These are phyloP conservation scores for Chrysolina oricalcia DNA, from an alignment of 2,888 invertebrate genomes.

Conservation along the genomic window DNA sequence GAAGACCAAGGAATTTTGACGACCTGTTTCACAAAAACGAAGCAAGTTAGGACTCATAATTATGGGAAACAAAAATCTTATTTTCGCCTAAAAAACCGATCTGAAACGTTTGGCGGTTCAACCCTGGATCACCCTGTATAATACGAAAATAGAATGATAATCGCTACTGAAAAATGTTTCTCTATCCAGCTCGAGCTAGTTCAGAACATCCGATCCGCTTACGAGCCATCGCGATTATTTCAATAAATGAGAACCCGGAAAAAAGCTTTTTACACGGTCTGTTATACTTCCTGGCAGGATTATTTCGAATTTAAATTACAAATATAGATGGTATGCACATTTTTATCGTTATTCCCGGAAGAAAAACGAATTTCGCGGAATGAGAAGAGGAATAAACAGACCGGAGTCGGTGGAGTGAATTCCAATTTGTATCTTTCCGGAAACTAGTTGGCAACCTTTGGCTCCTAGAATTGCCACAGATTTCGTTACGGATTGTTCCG, in stretches of 20 bases:
- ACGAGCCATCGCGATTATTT: conserved; percentile 29
- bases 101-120: no score
- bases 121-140: no score
- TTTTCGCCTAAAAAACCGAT: no score
- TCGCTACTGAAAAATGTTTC: no score
- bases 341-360: conserved; percentile 28
- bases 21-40: no score
- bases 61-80: no score
- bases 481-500: conserved; percentile 32
- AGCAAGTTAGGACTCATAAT: no score
- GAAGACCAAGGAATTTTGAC: no score
- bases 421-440: conserved; percentile 43
- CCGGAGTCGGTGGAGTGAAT: conserved; percentile 26
- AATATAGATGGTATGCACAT: conserved; percentile 39
- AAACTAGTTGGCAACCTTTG: conserved; percentile 35
- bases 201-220: background rate
- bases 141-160: no score
- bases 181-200: no score
- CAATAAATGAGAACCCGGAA: conserved; percentile 27
- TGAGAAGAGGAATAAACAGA: conserved; percentile 33
- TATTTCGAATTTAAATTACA: conserved; percentile 39
- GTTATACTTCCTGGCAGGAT: conserved; percentile 32
- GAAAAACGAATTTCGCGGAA: conserved; percentile 31
- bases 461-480: conserved; percentile 31
- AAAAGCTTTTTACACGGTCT: conserved; percentile 28